Percentiles rank a stretch among this genome's conserved stretches.
Conservation (phyloP, 2,797 vertebrate genomes). For the Glyptemys insculpta region DNA sequence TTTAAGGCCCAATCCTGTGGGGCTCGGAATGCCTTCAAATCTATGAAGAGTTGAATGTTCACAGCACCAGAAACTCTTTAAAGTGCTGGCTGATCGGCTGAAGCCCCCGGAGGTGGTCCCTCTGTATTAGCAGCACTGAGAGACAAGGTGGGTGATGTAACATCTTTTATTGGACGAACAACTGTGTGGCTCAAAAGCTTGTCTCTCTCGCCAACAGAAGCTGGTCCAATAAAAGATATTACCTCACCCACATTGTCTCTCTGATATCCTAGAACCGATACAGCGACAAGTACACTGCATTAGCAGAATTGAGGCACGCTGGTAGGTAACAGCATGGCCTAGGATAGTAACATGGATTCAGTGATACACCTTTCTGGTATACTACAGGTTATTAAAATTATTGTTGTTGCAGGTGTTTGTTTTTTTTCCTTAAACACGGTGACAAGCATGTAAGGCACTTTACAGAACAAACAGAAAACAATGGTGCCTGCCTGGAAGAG, state of each 20-base stretch:
- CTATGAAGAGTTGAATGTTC: background rate
- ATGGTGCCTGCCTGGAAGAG: background rate
- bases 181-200: background rate
- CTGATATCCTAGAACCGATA: background rate
- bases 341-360: background rate
- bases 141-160: background rate
- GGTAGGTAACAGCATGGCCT: rapidly evolving
- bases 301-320: background rate
- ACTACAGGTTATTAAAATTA: background rate
- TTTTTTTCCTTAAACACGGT: background rate
- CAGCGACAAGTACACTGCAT: background rate
- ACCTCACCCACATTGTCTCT: background rate
- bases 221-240: background rate
- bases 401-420: background rate
- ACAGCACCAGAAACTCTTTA: background rate
- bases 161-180: background rate
- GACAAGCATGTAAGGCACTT: background rate
- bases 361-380: background rate
- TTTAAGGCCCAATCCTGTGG: background rate
- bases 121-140: rapidly evolving
- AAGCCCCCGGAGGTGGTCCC: background rate
- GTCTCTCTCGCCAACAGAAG: background rate
- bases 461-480: background rate
- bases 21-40: rapidly evolving
- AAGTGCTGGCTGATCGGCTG: background rate